Percentiles rank a stretch among this genome's conserved stretches.
Conservation (phyloP, 2,888 invertebrate species). For the Napeogenes inachia region DNA sequence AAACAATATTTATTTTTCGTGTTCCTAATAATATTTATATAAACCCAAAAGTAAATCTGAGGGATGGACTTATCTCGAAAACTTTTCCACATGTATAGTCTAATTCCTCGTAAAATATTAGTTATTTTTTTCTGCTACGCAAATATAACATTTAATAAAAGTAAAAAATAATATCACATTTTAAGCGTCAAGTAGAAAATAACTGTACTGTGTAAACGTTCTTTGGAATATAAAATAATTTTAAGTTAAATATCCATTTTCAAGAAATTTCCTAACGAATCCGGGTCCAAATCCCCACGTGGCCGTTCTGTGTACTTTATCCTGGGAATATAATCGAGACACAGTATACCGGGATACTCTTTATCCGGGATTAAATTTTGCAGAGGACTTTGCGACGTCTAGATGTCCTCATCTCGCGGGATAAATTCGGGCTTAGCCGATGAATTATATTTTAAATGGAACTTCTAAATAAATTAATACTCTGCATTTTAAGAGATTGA, state of each 20-base stretch:
- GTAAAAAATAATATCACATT: no score
- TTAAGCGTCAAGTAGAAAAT: no score
- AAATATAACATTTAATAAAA: no score
- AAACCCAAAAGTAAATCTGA: no score
- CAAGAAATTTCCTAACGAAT: conserved; percentile 26
- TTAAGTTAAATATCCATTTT: conserved; percentile 12
- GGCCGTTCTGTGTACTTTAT: conserved; percentile 37
- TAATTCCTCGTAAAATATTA: no score
- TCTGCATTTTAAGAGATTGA: neutral
- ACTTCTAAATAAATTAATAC: conserved; percentile 10
- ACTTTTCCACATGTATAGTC: no score
- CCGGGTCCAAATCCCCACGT: conserved; percentile 32
- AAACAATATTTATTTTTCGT: no score
- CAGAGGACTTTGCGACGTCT: conserved; percentile 50
- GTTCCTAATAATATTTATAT: no score
- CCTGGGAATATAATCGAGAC: conserved; percentile 33
- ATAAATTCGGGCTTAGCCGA: conserved; percentile 44
- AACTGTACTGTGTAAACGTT: no score
- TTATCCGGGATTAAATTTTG: conserved; percentile 68
- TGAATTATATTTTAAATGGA: conserved; percentile 26
- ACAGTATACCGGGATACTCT: conserved; percentile 48
- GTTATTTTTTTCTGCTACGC: no score
- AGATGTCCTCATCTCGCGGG: conserved; percentile 42
- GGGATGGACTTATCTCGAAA: no score
- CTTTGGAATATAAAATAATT: neutral